phyloP scores from a whole-genome alignment of 2,888 invertebrate species.

The Anthophora plumipes region DNA sequence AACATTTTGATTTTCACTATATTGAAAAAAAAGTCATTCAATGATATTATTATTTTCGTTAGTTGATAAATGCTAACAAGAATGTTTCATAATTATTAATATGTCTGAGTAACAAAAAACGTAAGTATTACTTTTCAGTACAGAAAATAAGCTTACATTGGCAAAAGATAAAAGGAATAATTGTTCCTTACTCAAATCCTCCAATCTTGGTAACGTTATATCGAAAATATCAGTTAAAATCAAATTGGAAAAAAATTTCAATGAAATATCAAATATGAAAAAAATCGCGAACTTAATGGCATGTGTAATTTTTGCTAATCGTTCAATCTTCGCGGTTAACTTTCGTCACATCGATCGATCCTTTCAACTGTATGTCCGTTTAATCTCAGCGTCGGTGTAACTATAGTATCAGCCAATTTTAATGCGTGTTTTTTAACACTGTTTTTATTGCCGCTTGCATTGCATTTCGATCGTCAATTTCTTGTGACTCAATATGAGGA shows the following conservation, averaged over 20 bases:
- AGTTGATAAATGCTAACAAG: not conserved
- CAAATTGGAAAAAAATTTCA: not conserved
- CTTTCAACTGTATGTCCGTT: not conserved
- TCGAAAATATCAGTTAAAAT: conserved; percentile 1
- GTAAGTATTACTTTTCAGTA: conserved; percentile 68
- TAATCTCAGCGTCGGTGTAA: not conserved
- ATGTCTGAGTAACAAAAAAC: too few relatives aligned
- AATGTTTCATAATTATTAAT: too few relatives aligned
- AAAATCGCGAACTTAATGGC: not conserved
- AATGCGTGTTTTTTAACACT: not conserved
- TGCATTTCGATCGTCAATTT: conserved; percentile 2
- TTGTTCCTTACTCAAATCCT: conserved; percentile 80
- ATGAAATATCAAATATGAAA: not conserved
- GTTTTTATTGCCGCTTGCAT: not conserved
- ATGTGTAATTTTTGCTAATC: not conserved
- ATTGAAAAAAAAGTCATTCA: not conserved
- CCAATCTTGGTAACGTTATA: conserved; percentile 77
- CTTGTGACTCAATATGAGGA: conserved; percentile 24
- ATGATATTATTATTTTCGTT: not conserved
- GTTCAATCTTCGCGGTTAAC: not conserved
- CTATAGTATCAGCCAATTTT: not conserved
- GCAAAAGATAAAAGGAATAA: conserved; percentile 83
- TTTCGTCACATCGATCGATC: not conserved
- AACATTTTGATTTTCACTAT: too few relatives aligned
- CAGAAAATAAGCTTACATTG: conserved; percentile 77